A percentile compares a stretch with the other conserved stretches of the same genome.
Evolutionary conservation across 2,797 vertebrate species (phyloP).

Genomic region (Molossus alvarezi): DNA sequence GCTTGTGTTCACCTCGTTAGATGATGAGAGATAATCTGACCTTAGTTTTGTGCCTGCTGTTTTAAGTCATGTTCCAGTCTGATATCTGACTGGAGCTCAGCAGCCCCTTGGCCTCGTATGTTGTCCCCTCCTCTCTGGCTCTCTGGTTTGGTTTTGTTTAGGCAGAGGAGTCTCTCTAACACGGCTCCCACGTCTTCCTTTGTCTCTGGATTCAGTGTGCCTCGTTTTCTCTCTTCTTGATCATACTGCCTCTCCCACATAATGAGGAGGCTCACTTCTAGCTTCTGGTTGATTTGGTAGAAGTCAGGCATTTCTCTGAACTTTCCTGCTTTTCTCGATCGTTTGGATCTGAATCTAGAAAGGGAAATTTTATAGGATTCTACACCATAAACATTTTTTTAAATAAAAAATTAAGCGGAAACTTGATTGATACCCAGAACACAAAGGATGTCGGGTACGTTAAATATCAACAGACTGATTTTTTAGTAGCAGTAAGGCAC

Average conservation of each 20-base stretch:
- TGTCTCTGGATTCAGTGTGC: background rate
- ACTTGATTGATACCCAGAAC: background rate
- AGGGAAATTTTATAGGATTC: background rate
- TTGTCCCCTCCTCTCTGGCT: background rate
- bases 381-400: background rate
- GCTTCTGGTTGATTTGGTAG: background rate
- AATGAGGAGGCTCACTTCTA: background rate
- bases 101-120: background rate
- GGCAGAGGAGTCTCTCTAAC: background rate
- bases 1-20: background rate
- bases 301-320: conserved; percentile 16
- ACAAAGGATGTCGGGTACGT: background rate
- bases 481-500: background rate
- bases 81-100: background rate
- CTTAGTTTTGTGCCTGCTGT: background rate
- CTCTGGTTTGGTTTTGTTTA: background rate
- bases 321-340: background rate
- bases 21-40: background rate
- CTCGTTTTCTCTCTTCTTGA: background rate
- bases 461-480: background rate
- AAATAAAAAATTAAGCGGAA: background rate
- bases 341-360: background rate
- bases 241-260: background rate
- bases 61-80: background rate
- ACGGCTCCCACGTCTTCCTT: rapidly evolving